These are phyloP conservation scores for Hucho hucho DNA, from an alignment of 2,113 vertebrate genomes.

Conservation along the genomic window DNA sequence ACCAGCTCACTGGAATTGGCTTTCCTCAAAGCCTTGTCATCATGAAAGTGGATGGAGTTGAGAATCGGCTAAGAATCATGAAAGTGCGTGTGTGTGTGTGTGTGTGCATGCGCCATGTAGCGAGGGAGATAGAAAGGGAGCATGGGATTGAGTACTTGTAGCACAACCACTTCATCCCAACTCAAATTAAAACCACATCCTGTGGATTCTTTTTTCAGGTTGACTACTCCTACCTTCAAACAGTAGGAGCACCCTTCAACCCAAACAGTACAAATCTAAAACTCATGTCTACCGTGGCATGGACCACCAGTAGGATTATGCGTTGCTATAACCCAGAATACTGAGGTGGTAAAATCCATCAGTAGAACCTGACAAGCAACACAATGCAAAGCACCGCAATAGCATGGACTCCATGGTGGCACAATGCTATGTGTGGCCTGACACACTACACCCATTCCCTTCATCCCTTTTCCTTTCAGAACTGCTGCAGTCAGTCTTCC, in stretches of 20 bases:
- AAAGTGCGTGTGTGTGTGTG: neutral
- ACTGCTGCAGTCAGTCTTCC: neutral
- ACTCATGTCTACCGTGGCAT: neutral
- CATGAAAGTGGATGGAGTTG: constrained; percentile 73
- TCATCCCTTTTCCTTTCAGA: neutral
- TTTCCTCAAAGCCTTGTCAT: constrained; percentile 75
- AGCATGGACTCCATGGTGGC: no score
- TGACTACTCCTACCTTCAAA: neutral
- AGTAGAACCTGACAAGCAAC: no score
- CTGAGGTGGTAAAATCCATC: no score
- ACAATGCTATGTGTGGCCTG: no score
- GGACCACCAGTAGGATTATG: neutral
- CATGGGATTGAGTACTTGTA: neutral
- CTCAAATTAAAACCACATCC: neutral
- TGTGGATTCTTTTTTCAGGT: neutral
- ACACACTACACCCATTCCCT: no score
- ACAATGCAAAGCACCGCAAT: no score
- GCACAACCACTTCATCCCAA: neutral
- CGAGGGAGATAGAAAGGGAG: neutral
- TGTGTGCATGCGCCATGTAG: constrained; percentile 36
- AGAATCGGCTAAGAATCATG: constrained; percentile 74
- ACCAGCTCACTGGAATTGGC: constrained; percentile 71
- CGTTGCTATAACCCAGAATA: neutral
- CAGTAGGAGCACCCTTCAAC: neutral
- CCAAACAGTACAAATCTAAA: neutral